These are phyloP conservation scores for Pygoscelis antarcticus DNA, from an alignment of 2,113 vertebrate genomes.

Conservation along the genomic window DNA sequence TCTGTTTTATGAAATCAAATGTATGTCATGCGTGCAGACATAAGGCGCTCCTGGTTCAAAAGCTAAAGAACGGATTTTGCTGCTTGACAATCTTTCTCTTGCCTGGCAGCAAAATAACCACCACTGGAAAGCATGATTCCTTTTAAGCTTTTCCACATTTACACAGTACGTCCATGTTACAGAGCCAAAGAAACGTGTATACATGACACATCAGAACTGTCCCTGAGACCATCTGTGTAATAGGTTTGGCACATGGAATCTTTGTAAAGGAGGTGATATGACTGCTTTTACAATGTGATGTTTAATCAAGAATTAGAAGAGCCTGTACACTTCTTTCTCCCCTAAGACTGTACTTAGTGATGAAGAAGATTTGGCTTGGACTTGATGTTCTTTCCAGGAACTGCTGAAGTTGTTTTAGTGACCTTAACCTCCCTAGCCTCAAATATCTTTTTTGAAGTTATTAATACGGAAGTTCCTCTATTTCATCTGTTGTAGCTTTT, in stretches of 20 bases:
- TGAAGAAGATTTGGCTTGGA: not conserved
- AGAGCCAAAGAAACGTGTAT: not conserved
- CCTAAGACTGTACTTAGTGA: not conserved
- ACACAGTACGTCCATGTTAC: rapidly evolving
- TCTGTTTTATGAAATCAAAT: not conserved
- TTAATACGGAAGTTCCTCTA: not conserved
- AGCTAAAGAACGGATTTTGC: not conserved
- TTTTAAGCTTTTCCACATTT: not conserved
- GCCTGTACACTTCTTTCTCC: not conserved
- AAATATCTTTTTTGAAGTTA: not conserved
- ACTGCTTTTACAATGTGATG: not conserved
- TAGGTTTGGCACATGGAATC: not conserved
- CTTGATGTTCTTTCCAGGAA: not conserved
- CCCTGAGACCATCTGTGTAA: not conserved
- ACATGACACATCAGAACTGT: not conserved
- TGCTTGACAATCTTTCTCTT: not conserved
- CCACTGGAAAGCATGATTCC: not conserved
- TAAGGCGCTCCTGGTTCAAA: not conserved
- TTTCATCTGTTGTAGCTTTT: not conserved
- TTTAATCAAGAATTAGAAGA: not conserved
- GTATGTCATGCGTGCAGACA: not conserved
- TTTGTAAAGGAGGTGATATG: not conserved
- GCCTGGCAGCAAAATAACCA: not conserved
- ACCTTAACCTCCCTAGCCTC: not conserved
- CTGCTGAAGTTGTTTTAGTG: not conserved